These are phyloP conservation scores for Bombylius discolor DNA, from an alignment of 2,888 invertebrate genomes.

Conservation along the genomic window DNA sequence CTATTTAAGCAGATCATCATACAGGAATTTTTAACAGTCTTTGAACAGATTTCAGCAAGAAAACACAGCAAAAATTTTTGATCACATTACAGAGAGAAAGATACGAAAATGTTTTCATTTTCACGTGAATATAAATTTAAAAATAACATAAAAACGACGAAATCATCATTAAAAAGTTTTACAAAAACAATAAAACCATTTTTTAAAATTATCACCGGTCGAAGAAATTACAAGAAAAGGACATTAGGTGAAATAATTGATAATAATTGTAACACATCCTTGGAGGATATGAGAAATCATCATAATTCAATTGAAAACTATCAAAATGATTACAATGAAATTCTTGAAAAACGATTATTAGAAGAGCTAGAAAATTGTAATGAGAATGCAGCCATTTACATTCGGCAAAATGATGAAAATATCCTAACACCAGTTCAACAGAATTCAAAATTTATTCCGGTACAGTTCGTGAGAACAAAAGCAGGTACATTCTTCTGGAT, in stretches of 20 bases:
- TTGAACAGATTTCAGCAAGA: constrained; percentile 1
- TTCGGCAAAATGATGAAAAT: neutral
- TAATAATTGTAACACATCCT: constrained; percentile 1
- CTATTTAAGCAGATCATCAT: constrained; percentile 1
- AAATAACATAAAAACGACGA: neutral
- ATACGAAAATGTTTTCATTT: neutral
- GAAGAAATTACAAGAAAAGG: neutral
- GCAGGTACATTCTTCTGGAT: constrained; percentile 6
- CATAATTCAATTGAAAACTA: neutral
- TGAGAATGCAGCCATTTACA: neutral
- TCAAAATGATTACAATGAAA: constrained; percentile 1
- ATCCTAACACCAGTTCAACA: neutral
- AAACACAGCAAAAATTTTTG: neutral
- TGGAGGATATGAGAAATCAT: constrained; percentile 3
- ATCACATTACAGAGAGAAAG: neutral
- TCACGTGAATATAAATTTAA: constrained; percentile 3
- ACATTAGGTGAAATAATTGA: constrained; percentile 3
- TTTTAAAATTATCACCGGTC: neutral
- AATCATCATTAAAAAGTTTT: neutral
- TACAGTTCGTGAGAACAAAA: constrained; percentile 1
- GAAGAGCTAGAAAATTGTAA: neutral
- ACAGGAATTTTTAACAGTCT: neutral
- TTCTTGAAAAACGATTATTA: neutral
- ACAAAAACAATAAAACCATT: neutral
- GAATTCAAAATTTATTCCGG: neutral